phyloP scores from a whole-genome alignment of 2,797 vertebrate genomes.

The Acestrorhynchus altus region DNA sequence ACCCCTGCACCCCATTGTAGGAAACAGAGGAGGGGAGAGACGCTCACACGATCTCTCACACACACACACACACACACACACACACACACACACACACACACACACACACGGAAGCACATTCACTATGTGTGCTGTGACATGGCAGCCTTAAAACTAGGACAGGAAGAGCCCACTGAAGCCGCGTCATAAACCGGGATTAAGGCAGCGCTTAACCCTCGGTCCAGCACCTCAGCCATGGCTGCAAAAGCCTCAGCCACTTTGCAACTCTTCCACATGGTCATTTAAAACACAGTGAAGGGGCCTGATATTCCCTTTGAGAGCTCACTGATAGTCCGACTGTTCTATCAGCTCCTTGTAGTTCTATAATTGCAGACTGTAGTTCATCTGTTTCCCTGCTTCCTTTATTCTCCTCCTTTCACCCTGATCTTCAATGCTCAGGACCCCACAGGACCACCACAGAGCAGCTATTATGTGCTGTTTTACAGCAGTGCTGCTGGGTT shows the following conservation, averaged over 20 bases:
- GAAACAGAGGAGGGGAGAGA: background rate
- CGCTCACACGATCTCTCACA: background rate
- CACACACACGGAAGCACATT: slow-evolving; percentile 9
- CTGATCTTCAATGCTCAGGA: too few relatives aligned
- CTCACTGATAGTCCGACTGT: too few relatives aligned
- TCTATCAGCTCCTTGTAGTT: too few relatives aligned
- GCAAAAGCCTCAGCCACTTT: background rate
- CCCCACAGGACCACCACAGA: too few relatives aligned
- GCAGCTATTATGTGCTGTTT: too few relatives aligned
- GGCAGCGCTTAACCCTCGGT: background rate
- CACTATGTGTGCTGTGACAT: background rate
- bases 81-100: background rate
- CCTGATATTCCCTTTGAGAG: too few relatives aligned
- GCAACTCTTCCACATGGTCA: background rate
- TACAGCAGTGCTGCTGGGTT: too few relatives aligned
- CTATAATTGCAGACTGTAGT: too few relatives aligned
- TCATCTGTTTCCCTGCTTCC: too few relatives aligned
- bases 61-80: background rate
- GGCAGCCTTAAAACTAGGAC: slow-evolving; percentile 19
- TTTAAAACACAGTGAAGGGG: too few relatives aligned
- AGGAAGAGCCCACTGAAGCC: background rate
- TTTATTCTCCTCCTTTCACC: too few relatives aligned
- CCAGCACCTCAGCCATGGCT: background rate
- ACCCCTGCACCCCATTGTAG: too few relatives aligned
- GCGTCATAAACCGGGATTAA: slow-evolving; percentile 35